A percentile compares a stretch with the other conserved stretches of the same genome.
Evolutionary conservation across 2,797 vertebrate species (phyloP).

Genomic region (Mormyrops attenuatus): DNA sequence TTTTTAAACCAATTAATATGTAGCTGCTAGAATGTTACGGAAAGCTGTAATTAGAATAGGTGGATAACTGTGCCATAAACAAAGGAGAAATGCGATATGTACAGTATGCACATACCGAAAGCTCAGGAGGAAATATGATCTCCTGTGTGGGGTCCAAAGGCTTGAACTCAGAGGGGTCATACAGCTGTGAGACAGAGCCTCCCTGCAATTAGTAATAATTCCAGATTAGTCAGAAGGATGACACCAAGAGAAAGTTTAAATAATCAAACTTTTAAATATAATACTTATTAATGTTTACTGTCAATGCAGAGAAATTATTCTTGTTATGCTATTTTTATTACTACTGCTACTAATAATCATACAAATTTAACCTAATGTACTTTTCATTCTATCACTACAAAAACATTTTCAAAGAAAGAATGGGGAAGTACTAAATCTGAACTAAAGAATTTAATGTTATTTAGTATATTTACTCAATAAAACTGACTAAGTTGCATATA

Average conservation of each 20-base stretch:
- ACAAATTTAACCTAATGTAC: background rate
- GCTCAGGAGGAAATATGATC: constrained; percentile 88
- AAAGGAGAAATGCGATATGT: background rate
- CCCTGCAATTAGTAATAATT: constrained; percentile 28
- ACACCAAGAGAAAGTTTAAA: background rate
- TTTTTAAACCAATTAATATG: background rate
- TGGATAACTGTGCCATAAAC: background rate
- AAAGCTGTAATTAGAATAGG: background rate
- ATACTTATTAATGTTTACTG: background rate
- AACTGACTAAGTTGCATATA: background rate
- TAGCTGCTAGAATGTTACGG: background rate
- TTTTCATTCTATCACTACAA: background rate
- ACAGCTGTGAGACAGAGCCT: constrained; percentile 51
- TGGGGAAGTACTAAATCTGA: background rate
- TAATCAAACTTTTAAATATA: background rate
- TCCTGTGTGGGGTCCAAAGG: constrained; percentile 89
- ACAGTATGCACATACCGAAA: constrained; percentile 64
- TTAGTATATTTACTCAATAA: background rate
- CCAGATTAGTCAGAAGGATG: background rate
- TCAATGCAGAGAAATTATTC: background rate
- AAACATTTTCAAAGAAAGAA: background rate
- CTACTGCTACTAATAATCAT: background rate
- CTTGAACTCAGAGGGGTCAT: constrained; percentile 68
- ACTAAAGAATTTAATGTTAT: background rate
- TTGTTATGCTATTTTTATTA: background rate